Evolutionary conservation across 2,888 invertebrate species (phyloP).

Genomic region (Uropetala carovei): DNA sequence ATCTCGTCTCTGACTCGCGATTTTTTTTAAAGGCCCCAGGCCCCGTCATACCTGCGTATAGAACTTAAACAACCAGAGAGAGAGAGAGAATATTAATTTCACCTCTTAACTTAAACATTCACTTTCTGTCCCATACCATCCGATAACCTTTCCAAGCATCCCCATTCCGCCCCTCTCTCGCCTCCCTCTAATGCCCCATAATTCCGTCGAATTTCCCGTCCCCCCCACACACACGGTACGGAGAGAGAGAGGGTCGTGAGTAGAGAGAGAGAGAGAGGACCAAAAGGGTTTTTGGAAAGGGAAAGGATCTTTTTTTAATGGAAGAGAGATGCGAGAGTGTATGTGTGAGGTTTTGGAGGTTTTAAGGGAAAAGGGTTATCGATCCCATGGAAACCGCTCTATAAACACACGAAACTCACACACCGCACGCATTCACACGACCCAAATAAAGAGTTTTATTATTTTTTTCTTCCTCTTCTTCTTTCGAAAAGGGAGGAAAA

Average conservation of each 20-base stretch:
- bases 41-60: background rate
- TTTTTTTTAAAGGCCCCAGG: background rate
- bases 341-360: background rate
- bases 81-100: conserved; percentile 5
- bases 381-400: background rate
- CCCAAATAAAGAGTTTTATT: background rate
- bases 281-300: background rate
- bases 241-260: background rate
- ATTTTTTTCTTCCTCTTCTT: background rate
- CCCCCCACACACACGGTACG: background rate
- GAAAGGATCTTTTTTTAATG: conserved; percentile 20
- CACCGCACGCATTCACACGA: background rate
- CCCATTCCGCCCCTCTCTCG: background rate
- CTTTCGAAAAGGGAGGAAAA: too few species aligned
- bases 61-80: background rate
- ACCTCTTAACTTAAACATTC: conserved; percentile 26
- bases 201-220: conserved; percentile 1
- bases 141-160: background rate
- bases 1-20: background rate
- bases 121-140: background rate
- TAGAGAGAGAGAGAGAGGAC: too few species aligned
- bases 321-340: background rate
- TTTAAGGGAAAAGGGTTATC: background rate
- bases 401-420: background rate
- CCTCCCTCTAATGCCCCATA: background rate